Evolutionary conservation across 2,888 invertebrate genomes (phyloP).

Genomic region (Sesia apiformis): DNA sequence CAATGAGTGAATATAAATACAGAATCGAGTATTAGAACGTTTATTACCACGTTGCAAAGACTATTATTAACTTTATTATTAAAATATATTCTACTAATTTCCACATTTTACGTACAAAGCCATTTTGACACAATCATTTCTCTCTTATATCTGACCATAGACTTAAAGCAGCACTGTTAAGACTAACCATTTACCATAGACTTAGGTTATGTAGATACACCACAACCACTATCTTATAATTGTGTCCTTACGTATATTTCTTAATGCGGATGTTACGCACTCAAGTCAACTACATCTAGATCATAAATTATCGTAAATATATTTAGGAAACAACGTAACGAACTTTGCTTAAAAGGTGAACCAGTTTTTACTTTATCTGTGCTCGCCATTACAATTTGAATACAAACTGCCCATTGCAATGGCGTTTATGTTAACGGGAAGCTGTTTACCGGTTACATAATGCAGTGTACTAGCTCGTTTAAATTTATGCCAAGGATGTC

Average conservation of each 20-base stretch:
- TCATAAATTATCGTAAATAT: constrained; percentile 26
- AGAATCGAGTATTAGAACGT: too few relatives aligned
- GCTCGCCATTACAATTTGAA: constrained; percentile 31
- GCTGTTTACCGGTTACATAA: constrained; percentile 5
- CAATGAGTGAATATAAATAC: too few relatives aligned
- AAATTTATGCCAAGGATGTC: background rate
- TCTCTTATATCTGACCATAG: too few relatives aligned
- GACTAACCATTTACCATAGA: too few relatives aligned
- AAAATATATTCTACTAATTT: too few relatives aligned
- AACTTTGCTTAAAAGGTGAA: constrained; percentile 57
- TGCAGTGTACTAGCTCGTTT: background rate
- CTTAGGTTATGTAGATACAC: too few relatives aligned
- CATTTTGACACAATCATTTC: too few relatives aligned
- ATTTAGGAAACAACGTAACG: constrained; percentile 48
- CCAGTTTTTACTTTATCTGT: constrained; percentile 42
- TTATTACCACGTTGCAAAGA: too few relatives aligned
- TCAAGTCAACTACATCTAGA: constrained; percentile 5
- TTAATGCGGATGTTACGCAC: background rate
- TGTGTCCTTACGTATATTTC: background rate
- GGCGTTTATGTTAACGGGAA: constrained; percentile 11
- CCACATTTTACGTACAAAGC: too few relatives aligned
- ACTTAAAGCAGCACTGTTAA: too few relatives aligned
- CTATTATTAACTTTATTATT: too few relatives aligned
- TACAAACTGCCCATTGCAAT: constrained; percentile 27
- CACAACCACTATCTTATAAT: too few relatives aligned